A percentile compares a stretch with the other conserved stretches of the same genome.
Evolutionary conservation across 2,113 vertebrate genomes (phyloP).

Genomic region (Antennarius striatus): DNA sequence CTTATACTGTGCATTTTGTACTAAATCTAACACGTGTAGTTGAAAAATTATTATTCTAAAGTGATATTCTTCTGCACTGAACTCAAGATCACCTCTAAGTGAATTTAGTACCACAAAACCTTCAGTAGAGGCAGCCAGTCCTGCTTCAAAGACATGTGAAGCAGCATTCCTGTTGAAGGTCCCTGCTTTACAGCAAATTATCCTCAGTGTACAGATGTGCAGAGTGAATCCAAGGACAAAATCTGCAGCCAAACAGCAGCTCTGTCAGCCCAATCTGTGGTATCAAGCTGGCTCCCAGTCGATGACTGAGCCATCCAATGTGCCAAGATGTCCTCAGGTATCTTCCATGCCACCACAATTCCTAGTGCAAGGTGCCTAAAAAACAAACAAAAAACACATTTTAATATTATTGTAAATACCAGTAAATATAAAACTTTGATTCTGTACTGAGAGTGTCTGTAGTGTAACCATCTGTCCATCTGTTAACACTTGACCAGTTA

Average conservation of each 20-base stretch:
- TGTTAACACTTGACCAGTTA: conserved; percentile 25
- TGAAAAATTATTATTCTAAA: neutral
- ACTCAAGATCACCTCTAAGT: conserved; percentile 15
- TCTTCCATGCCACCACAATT: conserved; percentile 57
- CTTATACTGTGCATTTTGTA: conserved; percentile 40
- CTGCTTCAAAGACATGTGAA: conserved; percentile 51
- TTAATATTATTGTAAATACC: neutral
- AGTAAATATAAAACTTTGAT: neutral
- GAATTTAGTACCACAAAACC: conserved; percentile 39
- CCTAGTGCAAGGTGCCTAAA: conserved; percentile 35
- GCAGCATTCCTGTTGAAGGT: conserved; percentile 54
- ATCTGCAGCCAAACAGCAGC: conserved; percentile 40
- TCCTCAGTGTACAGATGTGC: conserved; percentile 40
- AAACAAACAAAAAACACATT: conserved; percentile 14
- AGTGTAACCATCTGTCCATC: conserved; percentile 19
- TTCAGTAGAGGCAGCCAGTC: conserved; percentile 45
- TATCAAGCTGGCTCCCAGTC: conserved; percentile 43
- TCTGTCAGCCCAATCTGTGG: conserved; percentile 28
- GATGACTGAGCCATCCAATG: conserved; percentile 44
- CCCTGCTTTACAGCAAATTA: conserved; percentile 47
- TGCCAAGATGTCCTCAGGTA: conserved; percentile 52
- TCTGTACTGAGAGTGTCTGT: neutral
- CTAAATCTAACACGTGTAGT: conserved; percentile 23
- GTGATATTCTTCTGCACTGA: conserved; percentile 16
- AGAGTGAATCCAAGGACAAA: conserved; percentile 39